Conservation (phyloP, 2,113 vertebrate species). For the Empidonax traillii region DNA sequence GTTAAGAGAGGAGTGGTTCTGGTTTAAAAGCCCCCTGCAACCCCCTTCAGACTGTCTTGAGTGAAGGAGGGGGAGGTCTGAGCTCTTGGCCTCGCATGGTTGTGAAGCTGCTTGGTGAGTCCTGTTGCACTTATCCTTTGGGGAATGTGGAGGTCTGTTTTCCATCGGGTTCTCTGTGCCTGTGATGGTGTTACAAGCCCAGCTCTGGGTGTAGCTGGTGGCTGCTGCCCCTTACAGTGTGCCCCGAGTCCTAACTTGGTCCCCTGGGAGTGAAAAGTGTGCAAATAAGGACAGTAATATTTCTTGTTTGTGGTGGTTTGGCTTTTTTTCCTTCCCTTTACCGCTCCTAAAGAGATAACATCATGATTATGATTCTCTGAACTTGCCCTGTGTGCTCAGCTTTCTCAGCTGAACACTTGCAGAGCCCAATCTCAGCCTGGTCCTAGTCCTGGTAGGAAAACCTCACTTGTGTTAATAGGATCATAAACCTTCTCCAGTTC, state of each 20-base stretch:
- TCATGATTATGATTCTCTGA: accelerated
- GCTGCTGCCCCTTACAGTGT: neutral
- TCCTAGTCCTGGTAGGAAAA: neutral
- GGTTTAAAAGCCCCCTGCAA: neutral
- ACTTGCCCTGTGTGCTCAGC: neutral
- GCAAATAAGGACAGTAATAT: neutral
- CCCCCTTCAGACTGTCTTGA: accelerated
- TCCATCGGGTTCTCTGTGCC: neutral
- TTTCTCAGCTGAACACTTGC: neutral
- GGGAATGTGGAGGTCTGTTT: neutral
- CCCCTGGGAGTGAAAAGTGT: neutral
- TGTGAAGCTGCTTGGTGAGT: neutral
- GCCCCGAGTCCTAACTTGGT: neutral
- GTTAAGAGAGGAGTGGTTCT: neutral
- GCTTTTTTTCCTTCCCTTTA: neutral
- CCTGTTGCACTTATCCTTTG: neutral
- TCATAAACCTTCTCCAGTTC: neutral
- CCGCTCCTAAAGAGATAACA: neutral
- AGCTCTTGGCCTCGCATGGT: accelerated
- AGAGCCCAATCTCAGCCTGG: neutral
- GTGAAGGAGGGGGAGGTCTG: neutral
- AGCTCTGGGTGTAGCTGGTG: neutral
- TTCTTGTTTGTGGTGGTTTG: neutral
- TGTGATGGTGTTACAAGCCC: neutral
- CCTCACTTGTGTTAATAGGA: neutral